Evolutionary conservation across 2,113 vertebrate species (phyloP).

Genomic region (Oplegnathus fasciatus): DNA sequence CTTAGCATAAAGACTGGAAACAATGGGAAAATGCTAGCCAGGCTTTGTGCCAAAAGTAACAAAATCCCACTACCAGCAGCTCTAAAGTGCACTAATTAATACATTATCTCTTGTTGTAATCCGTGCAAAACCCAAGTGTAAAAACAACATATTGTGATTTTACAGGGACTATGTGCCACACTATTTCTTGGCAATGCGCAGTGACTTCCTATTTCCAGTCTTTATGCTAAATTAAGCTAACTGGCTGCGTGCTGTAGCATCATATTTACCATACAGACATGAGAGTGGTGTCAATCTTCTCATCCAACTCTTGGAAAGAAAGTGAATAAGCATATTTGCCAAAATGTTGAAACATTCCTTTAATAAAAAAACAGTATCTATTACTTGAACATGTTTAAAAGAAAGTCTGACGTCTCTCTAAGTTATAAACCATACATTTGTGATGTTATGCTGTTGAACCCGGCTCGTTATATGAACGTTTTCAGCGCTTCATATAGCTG

Average conservation of each 20-base stretch:
- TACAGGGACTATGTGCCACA: not conserved
- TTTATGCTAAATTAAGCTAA: constrained; percentile 1
- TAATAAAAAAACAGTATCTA: not conserved
- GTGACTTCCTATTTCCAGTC: not conserved
- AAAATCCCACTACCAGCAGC: not conserved
- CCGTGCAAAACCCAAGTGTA: not conserved
- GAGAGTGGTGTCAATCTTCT: not conserved
- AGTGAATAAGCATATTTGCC: not conserved
- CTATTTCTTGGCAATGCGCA: not conserved
- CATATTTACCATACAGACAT: not conserved
- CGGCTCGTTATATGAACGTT: constrained; percentile 16
- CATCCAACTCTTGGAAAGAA: not conserved
- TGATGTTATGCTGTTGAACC: constrained; percentile 8
- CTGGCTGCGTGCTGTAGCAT: not conserved
- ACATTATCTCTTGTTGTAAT: not conserved
- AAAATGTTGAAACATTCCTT: not conserved
- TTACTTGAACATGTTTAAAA: not conserved
- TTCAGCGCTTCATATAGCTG: constrained; percentile 24
- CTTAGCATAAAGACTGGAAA: not conserved
- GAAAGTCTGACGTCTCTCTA: not conserved
- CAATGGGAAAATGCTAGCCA: not conserved
- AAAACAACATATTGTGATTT: not conserved
- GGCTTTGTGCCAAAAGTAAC: not conserved
- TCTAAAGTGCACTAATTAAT: not conserved
- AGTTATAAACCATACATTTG: constrained; percentile 18